Conservation (phyloP, 2,797 vertebrate genomes). For the Percopsis omiscomaycus region DNA sequence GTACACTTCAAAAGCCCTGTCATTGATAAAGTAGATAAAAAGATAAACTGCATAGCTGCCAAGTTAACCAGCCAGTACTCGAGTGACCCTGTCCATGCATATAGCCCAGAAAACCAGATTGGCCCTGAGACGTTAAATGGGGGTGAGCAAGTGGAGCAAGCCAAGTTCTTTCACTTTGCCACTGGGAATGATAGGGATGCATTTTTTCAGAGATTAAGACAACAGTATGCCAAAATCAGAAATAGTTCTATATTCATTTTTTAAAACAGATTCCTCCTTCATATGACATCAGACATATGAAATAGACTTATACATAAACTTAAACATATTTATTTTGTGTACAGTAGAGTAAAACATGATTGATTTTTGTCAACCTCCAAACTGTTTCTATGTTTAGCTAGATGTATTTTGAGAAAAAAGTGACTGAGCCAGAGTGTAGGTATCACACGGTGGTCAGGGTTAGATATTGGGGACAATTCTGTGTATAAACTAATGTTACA, state of each 20-base stretch:
- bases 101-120: background rate
- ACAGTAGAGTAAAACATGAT: too few relatives aligned
- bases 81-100: background rate
- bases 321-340: too few relatives aligned
- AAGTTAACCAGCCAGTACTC: background rate
- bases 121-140: background rate
- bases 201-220: slow-evolving; percentile 51
- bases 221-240: slow-evolving; percentile 37
- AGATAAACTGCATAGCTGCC: background rate
- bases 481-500: too few relatives aligned
- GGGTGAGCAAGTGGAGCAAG: slow-evolving; percentile 7
- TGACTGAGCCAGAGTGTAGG: too few relatives aligned
- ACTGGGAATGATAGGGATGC: slow-evolving; percentile 32
- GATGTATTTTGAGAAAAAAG: too few relatives aligned
- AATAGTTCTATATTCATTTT: slow-evolving; percentile 51
- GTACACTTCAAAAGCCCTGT: slow-evolving; percentile 64
- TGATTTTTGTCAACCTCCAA: too few relatives aligned
- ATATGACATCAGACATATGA: background rate
- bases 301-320: too few relatives aligned
- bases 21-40: background rate
- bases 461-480: too few relatives aligned
- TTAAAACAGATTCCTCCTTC: slow-evolving; percentile 22
- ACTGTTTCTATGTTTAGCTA: too few relatives aligned
- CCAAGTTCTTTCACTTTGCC: slow-evolving; percentile 68
- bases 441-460: too few relatives aligned